A percentile compares a stretch with the other conserved stretches of the same genome.
Conservation (phyloP, 1,140 invertebrate species). For the Lepidurus apus region DNA sequence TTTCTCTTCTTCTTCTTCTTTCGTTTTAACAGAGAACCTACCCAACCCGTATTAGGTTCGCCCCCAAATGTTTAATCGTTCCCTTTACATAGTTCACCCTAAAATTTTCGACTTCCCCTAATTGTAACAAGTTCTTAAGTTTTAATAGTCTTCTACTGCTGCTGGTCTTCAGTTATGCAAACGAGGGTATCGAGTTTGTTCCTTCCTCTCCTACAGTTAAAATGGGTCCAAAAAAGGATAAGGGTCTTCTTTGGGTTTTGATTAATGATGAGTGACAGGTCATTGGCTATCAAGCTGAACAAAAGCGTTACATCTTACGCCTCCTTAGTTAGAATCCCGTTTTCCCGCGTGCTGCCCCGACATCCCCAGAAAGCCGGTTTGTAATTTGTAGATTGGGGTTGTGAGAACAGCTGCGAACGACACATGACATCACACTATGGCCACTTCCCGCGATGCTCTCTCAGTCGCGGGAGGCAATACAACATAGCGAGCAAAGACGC, state of each 20-base stretch:
- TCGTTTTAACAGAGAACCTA: no score
- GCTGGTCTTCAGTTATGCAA: no score
- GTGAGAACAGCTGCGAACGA: neutral
- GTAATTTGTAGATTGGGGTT: conserved; percentile 1
- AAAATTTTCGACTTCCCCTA: no score
- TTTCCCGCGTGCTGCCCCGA: neutral
- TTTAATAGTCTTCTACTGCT: no score
- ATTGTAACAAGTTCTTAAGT: no score
- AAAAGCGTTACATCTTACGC: neutral
- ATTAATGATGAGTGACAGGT: conserved; percentile 17
- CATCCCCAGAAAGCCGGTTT: neutral
- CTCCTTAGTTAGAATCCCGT: neutral
- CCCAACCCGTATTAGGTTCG: no score
- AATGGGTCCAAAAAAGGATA: neutral
- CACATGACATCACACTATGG: neutral
- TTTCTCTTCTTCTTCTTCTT: no score
- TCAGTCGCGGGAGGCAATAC: neutral
- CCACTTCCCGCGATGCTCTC: neutral
- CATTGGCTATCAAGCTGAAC: neutral
- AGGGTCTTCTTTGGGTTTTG: neutral
- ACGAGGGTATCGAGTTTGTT: no score
- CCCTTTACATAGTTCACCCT: no score
- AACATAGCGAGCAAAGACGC: neutral
- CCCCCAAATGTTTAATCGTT: no score
- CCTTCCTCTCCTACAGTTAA: no score